Evolutionary conservation across 2,113 vertebrate species (phyloP).

Genomic region (Vombatus ursinus): DNA sequence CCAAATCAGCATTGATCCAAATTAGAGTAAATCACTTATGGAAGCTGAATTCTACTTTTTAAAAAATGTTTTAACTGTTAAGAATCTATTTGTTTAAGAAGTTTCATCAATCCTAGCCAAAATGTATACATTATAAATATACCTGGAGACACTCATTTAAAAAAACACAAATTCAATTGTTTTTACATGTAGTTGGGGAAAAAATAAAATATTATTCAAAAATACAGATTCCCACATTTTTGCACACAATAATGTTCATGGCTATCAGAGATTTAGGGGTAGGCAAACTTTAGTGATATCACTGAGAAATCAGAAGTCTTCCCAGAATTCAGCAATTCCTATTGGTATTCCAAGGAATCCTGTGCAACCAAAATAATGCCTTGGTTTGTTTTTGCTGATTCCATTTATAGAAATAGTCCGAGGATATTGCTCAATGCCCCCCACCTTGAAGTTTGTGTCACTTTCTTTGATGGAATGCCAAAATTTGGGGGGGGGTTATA

Average conservation of each 20-base stretch:
- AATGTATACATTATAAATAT: background rate
- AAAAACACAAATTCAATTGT: background rate
- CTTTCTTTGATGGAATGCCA: background rate
- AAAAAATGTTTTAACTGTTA: background rate
- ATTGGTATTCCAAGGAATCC: background rate
- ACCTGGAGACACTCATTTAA: background rate
- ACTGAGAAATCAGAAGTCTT: background rate
- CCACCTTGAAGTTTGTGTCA: background rate
- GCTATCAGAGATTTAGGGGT: background rate
- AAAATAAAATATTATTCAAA: background rate
- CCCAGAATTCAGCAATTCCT: background rate
- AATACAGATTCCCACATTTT: background rate
- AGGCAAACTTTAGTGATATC: background rate
- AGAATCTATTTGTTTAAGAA: background rate
- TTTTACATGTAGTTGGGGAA: background rate
- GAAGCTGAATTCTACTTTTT: background rate
- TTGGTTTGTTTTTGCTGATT: background rate
- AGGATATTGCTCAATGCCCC: background rate
- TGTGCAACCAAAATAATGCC: background rate
- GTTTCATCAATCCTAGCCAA: background rate
- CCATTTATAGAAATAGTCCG: background rate
- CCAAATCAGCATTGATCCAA: background rate
- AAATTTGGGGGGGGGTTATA: background rate
- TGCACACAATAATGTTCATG: background rate
- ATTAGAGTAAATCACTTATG: background rate